These are phyloP conservation scores for Lasioglossum morio DNA, from an alignment of 2,888 invertebrate species.

Conservation along the genomic window DNA sequence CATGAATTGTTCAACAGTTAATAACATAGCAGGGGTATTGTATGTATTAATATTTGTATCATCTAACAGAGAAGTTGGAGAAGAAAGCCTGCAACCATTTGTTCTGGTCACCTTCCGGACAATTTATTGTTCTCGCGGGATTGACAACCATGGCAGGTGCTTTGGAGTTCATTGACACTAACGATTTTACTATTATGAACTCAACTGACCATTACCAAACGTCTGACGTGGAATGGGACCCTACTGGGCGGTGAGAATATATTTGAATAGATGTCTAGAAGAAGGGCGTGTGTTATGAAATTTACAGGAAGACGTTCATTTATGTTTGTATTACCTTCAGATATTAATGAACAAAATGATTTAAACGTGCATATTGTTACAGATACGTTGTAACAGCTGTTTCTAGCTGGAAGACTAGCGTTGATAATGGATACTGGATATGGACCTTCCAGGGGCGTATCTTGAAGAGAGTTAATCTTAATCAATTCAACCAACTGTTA, in stretches of 20 bases:
- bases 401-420: constrained; percentile 98
- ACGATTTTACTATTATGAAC: constrained; percentile 98
- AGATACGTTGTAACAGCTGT: constrained; percentile 96
- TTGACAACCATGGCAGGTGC: constrained; percentile 93
- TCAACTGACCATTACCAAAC: constrained; percentile 96
- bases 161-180: constrained; percentile 97
- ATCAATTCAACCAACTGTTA: constrained; percentile 96
- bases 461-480: constrained; percentile 93
- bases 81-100: constrained; percentile 95
- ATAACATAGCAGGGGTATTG: neutral
- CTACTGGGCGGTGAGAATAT: constrained; percentile 91
- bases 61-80: constrained; percentile 87
- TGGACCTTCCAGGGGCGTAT: constrained; percentile 98
- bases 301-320: neutral
- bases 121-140: constrained; percentile 97
- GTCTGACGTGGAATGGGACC: constrained; percentile 99
- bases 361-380: constrained; percentile 27
- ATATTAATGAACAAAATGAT: neutral
- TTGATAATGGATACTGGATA: constrained; percentile 96
- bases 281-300: neutral
- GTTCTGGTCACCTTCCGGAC: constrained; percentile 98
- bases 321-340: neutral
- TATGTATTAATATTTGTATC: constrained; percentile 10
- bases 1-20: constrained; percentile 14
- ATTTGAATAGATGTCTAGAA: constrained; percentile 1